A percentile compares a stretch with the other conserved stretches of the same genome.
Conservation (phyloP, 2,888 invertebrate species). For the Polia nebulosa region DNA sequence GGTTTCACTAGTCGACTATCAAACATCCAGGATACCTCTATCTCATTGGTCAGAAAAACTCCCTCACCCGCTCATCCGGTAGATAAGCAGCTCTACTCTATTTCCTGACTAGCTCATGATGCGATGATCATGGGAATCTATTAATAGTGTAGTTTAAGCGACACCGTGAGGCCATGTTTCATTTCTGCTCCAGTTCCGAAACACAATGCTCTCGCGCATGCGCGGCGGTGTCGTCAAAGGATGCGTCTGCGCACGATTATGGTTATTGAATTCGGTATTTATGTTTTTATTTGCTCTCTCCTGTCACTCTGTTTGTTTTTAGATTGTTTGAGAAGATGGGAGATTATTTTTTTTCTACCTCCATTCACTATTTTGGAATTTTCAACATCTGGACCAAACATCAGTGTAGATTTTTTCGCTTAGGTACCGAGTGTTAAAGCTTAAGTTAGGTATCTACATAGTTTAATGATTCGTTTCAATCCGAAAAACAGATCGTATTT, state of each 20-base stretch:
- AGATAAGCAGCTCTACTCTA: conserved; percentile 47
- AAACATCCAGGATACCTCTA: conserved; percentile 36
- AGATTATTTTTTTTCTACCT: background rate
- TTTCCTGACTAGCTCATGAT: conserved; percentile 34
- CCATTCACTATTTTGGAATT: background rate
- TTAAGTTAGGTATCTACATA: background rate
- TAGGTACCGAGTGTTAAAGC: background rate
- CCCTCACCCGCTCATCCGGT: conserved; percentile 35
- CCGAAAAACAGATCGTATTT: background rate
- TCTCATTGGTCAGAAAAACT: background rate
- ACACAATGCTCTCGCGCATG: conserved; percentile 74
- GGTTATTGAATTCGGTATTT: conserved; percentile 58
- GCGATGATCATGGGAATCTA: conserved; percentile 44
- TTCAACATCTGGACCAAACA: background rate
- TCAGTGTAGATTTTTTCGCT: background rate
- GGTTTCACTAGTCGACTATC: no score
- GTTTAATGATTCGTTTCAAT: background rate
- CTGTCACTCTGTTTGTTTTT: conserved; percentile 20
- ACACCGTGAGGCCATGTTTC: conserved; percentile 48
- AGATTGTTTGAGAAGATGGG: background rate
- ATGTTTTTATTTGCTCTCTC: conserved; percentile 46
- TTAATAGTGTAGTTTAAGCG: conserved; percentile 56
- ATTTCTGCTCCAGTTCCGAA: conserved; percentile 81
- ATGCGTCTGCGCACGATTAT: conserved; percentile 65
- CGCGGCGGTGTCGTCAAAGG: conserved; percentile 68